A percentile compares a stretch with the other conserved stretches of the same genome.
phyloP scores from a whole-genome alignment of 2,113 vertebrate species.

The Corythoichthys haematopterus region DNA sequence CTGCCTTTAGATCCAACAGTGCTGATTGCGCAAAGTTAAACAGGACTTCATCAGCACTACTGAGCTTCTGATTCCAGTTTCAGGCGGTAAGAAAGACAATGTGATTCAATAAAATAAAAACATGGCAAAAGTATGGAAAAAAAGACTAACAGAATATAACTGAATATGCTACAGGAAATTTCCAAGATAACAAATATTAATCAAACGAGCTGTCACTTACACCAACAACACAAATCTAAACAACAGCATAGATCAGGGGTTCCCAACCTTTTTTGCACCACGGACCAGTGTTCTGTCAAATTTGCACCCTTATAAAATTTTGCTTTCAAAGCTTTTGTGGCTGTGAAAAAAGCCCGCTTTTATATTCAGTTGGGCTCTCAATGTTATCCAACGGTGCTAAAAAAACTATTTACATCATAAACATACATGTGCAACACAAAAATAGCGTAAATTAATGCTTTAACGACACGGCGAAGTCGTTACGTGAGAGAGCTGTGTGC shows the following conservation, averaged over 20 bases:
- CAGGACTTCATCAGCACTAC: slow-evolving; percentile 41
- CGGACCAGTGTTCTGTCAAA: too few relatives aligned
- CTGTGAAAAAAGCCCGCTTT: too few relatives aligned
- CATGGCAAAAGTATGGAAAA: neutral
- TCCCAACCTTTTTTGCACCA: too few relatives aligned
- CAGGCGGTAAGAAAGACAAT: neutral
- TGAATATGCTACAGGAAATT: neutral
- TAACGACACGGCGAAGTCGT: too few relatives aligned
- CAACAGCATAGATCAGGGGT: neutral
- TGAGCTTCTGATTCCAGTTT: slow-evolving; percentile 31
- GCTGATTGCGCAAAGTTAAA: slow-evolving; percentile 53
- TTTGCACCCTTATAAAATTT: too few relatives aligned
- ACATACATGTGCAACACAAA: too few relatives aligned
- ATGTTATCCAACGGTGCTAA: too few relatives aligned
- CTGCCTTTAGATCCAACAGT: slow-evolving; percentile 54
- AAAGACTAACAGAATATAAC: neutral
- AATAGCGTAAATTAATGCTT: too few relatives aligned
- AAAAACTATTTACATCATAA: too few relatives aligned
- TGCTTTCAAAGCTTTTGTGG: too few relatives aligned
- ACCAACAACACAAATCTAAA: slow-evolving; percentile 6
- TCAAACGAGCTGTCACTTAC: neutral
- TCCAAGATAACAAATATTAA: neutral
- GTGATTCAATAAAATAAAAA: neutral
- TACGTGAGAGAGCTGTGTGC: too few relatives aligned
- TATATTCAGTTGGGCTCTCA: too few relatives aligned